Conservation (phyloP, 1,140 invertebrate species). For the Maconellicoccus hirsutus region DNA sequence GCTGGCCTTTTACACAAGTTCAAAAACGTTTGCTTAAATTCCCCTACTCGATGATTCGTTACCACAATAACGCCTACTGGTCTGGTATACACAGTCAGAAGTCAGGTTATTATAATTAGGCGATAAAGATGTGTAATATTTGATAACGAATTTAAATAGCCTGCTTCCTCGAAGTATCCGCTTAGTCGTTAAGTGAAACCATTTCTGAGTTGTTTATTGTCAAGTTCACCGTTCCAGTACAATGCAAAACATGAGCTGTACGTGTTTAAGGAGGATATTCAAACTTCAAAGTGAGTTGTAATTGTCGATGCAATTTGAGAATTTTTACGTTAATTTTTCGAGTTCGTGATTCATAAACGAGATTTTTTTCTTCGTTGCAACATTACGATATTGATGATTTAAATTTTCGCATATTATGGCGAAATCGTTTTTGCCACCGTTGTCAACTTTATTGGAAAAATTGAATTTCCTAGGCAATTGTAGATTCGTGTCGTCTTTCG, state of each 20-base stretch:
- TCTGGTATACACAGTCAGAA: neutral
- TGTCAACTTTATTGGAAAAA: neutral
- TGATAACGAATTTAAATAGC: constrained; percentile 9
- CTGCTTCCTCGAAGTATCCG: neutral
- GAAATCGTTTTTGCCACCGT: too few species aligned
- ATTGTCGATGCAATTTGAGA: too few species aligned
- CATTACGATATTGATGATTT: too few species aligned
- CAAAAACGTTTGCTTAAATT: neutral
- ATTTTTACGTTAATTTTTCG: too few species aligned
- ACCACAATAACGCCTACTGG: neutral
- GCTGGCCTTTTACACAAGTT: neutral
- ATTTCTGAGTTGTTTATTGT: neutral
- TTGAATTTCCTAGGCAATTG: neutral
- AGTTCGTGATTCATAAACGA: too few species aligned
- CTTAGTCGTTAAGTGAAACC: neutral
- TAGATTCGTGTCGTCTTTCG: neutral
- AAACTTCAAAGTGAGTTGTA: neutral
- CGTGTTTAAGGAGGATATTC: neutral
- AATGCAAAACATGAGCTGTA: neutral
- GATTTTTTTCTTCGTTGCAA: too few species aligned
- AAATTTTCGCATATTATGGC: too few species aligned
- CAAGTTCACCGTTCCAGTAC: neutral
- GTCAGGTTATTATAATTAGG: neutral
- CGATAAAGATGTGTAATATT: neutral
- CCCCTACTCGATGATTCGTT: neutral